Base-by-base conservation (phyloP, 2,888 invertebrate species). In the Stenurella melanura region DNA sequence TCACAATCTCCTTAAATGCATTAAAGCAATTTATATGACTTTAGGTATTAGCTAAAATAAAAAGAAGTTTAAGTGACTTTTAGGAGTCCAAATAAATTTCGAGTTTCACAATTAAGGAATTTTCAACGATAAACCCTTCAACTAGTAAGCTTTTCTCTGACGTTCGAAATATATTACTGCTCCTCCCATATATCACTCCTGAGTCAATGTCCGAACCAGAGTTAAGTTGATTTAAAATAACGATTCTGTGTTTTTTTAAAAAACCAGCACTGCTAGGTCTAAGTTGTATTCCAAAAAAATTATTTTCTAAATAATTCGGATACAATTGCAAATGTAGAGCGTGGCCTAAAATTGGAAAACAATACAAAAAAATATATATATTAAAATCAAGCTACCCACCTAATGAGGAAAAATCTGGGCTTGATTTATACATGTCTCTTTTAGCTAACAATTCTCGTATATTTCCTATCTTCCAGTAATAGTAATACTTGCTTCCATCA, bases 61-160 rank as follows among this genome's bases (percentile, higher is more conserved):
- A 4, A n/a, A n/a, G n/a, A n/a, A 26, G 21, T 26, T 26, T 26
- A 26, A 63, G 11, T n/a, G 11, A 76, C 42, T 7, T 17, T 69
- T 79, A 84, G 15, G 81, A 84, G 68, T 90, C 90, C 82, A 92
- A 88, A 88, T 90, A 92, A 74, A 93, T 89, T 80, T 91, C 90
- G 67, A 92, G 86, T 88, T 92, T 92, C 82, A 93, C 88, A 79
- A 92, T 86, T 68, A 92, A 85, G 73, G 89, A 87, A 80, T 92
- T 90, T 81, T 90, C 88, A 76, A 88, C 88, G 21, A 91, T 87
- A 81, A 91, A 92, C 61, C 90, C 87, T 70, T 89, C 87, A 50
- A 89, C 88, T 18, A 89, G 83, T 63, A 92, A 87, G 4, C 90
- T 90, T 75, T 90, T 89, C 75, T 90, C 90, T 1, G 91, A 90